Base-by-base conservation (phyloP, 2,888 invertebrate species). In the Tipula confusa region DNA sequence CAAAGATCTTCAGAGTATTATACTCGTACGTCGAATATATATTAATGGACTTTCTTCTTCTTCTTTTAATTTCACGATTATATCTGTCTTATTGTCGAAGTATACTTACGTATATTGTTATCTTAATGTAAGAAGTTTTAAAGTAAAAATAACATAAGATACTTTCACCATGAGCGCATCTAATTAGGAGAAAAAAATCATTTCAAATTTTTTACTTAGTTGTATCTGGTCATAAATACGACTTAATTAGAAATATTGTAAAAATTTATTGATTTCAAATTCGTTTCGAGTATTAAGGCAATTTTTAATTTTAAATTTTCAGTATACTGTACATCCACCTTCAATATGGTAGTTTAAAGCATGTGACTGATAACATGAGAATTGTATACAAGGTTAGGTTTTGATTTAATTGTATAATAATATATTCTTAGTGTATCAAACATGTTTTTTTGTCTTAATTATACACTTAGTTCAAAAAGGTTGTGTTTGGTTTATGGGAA, bases 91-190 rank as follows among this genome's bases (percentile, higher is more conserved):
- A n/a, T 36, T 11, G 43, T 43, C 15, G 43, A 33, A 9, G 33
- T 6, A 33, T 33, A 11, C n/a, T n/a, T 33, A 33, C 33, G 15
- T 43, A 15, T 15, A 9, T 18, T 64, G 64, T 64, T 24, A 24
- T 24, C 64, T 64, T 64, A 64, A 24, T 24, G 9, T 9, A 64
- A 64, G 64, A 64, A 11, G 64, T 64, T 64, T 64, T 64, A 9
- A 38, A 13, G 31, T 3, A 15, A 43, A 38, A 38, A 43, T 15
- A 43, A 31, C 9, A 64, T 9, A 64, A 11, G 24, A 64, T 64
- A 64, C 64, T 64, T 64, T 64, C 64, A 64, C 64, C 64, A 64
- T 64, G 64, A 64, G 64, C 64, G 64, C 64, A 64, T 64, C 64
- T 64, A 64, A 64, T 64, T 64, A 64, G 64, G 24, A 9, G 13